phyloP scores from a whole-genome alignment of 2,113 vertebrate species.

The Nesogale talazaci region DNA sequence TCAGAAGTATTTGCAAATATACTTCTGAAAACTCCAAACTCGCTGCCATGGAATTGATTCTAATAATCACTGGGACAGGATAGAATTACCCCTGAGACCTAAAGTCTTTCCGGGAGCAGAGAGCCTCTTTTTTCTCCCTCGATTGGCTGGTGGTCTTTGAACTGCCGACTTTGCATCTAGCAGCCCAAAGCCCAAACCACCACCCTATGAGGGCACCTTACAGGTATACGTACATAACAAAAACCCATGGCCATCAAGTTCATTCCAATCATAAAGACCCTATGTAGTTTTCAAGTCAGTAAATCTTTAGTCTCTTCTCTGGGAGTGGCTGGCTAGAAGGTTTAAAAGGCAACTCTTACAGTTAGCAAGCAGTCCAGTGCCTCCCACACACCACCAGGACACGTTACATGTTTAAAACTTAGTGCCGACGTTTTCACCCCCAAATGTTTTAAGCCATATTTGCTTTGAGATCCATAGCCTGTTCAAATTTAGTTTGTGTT shows the following conservation, averaged over 20 bases:
- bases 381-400: too few relatives aligned
- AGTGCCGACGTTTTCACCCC: neutral
- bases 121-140: neutral
- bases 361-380: too few relatives aligned
- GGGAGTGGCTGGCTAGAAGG: too few relatives aligned
- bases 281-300: too few relatives aligned
- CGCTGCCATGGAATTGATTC: neutral
- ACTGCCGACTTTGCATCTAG: neutral
- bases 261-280: too few relatives aligned
- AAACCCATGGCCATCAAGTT: too few relatives aligned
- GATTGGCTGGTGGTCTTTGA: neutral
- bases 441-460: neutral
- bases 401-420: neutral
- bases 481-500: neutral
- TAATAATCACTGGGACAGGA: neutral
- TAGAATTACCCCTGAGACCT: neutral
- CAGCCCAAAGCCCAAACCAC: neutral
- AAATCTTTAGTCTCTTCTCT: too few relatives aligned
- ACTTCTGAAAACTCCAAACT: too few relatives aligned
- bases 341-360: too few relatives aligned
- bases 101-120: neutral
- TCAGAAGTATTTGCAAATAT: neutral
- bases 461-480: constrained; percentile 36
- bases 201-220: neutral
- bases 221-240: neutral